Evolutionary conservation across 2,797 vertebrate species (phyloP), one percentile per base, ranked within the genome.

Genomic region (Sebastes oblongus): DNA sequence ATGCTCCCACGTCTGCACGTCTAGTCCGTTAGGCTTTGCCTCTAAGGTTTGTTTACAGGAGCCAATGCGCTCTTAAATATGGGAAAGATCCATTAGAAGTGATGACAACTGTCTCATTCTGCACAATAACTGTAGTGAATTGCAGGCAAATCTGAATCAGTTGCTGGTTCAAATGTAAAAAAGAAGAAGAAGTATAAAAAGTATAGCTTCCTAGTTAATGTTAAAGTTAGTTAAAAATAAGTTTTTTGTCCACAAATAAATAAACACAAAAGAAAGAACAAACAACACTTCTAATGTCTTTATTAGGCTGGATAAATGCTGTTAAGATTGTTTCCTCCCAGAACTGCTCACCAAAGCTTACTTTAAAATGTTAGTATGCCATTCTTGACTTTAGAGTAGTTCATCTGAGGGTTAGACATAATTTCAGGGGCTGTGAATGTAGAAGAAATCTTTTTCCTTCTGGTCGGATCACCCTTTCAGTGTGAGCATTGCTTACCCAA

Each of bases 31-130:
- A 42, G 20, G 22, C 25, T 82, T 69, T 78, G 22, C 42, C 78
- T 79, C 14, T 22, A 20, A 73, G 25, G 72, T 67, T 75, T 68
- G 24, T 92, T 87, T 86, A 80, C 36, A 78, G 60, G 81, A 69
- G 68, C 58, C 27, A 20, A 20, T 3, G 52, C 72, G 80, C 80
- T 71, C 42, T 72, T 80, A 82, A 84, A 67, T 80, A 73, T 56
- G 56, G 69, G 75, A 71, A 39, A 61, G 68, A 68, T 60, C 75
- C 13, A 62, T 88, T 81, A 75, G 65, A 84, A 78, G 70, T 61
- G 66, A 82, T 77, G 65, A 84, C 80, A 85, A 27, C 60, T 29
- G 13, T 55, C 65, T 75, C 65, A 46, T 77, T 82, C 55, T 76
- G 61, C 42, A 20, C 34, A 46, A 20, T 25, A 18, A 72, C 59